Evolutionary conservation across 2,113 vertebrate genomes (phyloP).

Genomic region (Phalacrocorax brasilianus): DNA sequence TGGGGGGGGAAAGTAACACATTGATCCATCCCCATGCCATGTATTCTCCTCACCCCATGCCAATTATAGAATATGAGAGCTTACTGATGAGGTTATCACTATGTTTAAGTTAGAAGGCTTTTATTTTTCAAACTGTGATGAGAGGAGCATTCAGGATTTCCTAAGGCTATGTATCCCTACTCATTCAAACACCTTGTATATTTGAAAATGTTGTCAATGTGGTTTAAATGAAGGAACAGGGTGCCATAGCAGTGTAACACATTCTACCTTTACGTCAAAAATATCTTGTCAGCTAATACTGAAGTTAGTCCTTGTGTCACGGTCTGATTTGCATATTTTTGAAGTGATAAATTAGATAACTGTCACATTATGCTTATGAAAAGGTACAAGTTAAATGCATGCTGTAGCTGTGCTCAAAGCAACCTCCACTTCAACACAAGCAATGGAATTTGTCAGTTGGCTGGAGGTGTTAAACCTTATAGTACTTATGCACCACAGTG

Average conservation of each 20-base stretch:
- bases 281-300: neutral
- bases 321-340: neutral
- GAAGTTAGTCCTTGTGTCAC: neutral
- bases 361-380: neutral
- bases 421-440: neutral
- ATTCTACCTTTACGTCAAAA: neutral
- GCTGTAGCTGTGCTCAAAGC: neutral
- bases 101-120: neutral
- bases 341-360: neutral
- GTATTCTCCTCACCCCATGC: neutral
- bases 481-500: neutral
- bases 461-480: neutral
- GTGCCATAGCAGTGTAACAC: neutral
- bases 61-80: neutral
- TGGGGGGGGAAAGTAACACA: fast-evolving
- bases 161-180: neutral
- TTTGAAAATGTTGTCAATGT: neutral
- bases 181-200: neutral
- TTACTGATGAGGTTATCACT: neutral
- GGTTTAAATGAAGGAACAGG: neutral
- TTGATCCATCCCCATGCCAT: neutral
- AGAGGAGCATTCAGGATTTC: neutral
- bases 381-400: neutral
- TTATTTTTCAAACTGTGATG: neutral
- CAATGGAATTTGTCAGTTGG: neutral